A percentile compares a stretch with the other conserved stretches of the same genome.
These are phyloP conservation scores for Platycheirus albimanus DNA, from an alignment of 2,888 invertebrate species.

Conservation along the genomic window DNA sequence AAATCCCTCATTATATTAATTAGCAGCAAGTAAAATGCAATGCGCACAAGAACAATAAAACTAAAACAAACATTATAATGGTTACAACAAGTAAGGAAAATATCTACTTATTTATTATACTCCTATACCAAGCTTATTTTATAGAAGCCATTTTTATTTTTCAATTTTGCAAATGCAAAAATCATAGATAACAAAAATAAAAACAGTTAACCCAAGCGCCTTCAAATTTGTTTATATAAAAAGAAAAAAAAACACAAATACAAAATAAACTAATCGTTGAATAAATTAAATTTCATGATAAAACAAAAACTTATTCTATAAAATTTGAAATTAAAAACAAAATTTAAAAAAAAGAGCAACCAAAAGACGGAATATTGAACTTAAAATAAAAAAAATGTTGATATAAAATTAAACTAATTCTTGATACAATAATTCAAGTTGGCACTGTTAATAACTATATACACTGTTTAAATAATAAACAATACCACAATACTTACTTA, in stretches of 20 bases:
- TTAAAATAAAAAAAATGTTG: conserved; percentile 24
- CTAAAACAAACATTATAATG: conserved; percentile 32
- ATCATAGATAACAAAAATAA: too few relatives aligned
- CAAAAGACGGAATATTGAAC: conserved; percentile 38
- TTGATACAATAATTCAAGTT: conserved; percentile 1
- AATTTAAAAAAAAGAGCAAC: conserved; percentile 26
- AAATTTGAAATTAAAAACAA: background rate
- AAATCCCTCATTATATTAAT: background rate
- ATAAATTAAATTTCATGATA: conserved; percentile 5
- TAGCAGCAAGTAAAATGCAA: conserved; percentile 40
- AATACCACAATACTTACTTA: background rate
- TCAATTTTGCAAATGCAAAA: conserved; percentile 9
- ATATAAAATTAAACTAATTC: conserved; percentile 15
- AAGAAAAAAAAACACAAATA: too few relatives aligned
- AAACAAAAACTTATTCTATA: conserved; percentile 33
- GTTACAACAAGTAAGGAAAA: conserved; percentile 15
- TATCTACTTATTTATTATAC: too few relatives aligned
- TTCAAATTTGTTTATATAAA: conserved; percentile 61
- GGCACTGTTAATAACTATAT: conserved; percentile 60
- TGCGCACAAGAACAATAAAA: conserved; percentile 62
- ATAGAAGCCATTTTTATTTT: conserved; percentile 12
- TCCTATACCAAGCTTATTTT: too few relatives aligned
- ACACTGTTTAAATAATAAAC: conserved; percentile 37
- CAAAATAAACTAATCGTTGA: background rate
- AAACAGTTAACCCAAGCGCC: conserved; percentile 64